These are phyloP conservation scores for Fringilla coelebs DNA, from an alignment of 2,797 vertebrate genomes.

Conservation along the genomic window DNA sequence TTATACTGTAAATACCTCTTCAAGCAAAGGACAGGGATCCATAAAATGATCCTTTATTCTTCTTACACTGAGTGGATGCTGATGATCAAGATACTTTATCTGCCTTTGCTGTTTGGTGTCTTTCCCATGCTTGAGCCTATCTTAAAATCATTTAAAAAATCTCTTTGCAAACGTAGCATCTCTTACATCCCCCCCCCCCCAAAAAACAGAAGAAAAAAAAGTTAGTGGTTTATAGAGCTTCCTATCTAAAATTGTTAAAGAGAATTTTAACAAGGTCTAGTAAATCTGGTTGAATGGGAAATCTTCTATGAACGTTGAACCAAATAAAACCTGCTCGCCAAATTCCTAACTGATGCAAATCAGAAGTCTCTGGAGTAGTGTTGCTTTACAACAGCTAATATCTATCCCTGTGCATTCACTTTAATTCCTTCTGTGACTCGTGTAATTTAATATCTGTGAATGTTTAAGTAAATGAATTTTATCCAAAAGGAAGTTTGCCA, in stretches of 20 bases:
- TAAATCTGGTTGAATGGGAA: conserved; percentile 55
- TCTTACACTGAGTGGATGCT: neutral
- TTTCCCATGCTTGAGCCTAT: neutral
- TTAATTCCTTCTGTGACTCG: conserved; percentile 38
- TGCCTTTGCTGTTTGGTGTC: neutral
- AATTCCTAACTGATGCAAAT: conserved; percentile 58
- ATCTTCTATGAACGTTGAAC: conserved; percentile 35
- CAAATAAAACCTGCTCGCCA: conserved; percentile 50
- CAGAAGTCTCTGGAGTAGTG: conserved; percentile 49
- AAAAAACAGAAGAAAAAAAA: neutral
- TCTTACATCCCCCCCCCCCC: neutral
- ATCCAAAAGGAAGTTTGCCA: conserved; percentile 29
- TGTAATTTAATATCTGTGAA: conserved; percentile 55
- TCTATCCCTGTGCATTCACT: conserved; percentile 17
- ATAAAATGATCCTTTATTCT: neutral
- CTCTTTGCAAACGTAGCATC: neutral
- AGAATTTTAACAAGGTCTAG: conserved; percentile 31
- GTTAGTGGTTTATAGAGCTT: neutral
- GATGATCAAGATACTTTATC: neutral
- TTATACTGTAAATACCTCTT: neutral
- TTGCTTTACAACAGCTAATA: conserved; percentile 47
- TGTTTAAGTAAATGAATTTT: conserved; percentile 32
- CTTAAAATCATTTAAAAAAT: neutral
- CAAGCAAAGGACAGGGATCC: neutral
- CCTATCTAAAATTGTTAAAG: conserved; percentile 19